Percentiles rank a stretch among this genome's conserved stretches.
Conservation (phyloP, 2,797 vertebrate species). For the Harpagifer antarcticus region DNA sequence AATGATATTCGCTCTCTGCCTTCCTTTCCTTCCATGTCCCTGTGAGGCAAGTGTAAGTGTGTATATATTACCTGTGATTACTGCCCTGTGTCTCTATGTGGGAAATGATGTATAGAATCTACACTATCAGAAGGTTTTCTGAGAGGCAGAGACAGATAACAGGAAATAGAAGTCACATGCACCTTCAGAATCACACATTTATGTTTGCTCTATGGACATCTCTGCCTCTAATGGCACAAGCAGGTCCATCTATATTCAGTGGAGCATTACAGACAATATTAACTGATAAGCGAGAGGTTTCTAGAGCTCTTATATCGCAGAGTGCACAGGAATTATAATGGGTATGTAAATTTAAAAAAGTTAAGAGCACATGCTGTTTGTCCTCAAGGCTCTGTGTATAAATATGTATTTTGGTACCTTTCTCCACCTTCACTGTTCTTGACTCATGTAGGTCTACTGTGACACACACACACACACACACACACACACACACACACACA, state of each 20-base stretch:
- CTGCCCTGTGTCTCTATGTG: background rate
- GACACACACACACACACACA: slow-evolving; percentile 30
- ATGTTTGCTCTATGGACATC: background rate
- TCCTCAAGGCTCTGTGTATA: slow-evolving; percentile 27
- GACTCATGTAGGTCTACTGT: slow-evolving; percentile 16
- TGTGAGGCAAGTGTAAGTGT: slow-evolving; percentile 29
- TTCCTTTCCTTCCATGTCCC: slow-evolving; percentile 17
- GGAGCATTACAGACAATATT: slow-evolving; percentile 28
- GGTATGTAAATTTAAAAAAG: slow-evolving; percentile 36
- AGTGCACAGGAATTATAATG: slow-evolving; percentile 40
- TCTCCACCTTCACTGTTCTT: slow-evolving; percentile 27
- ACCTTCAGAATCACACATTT: slow-evolving; percentile 24
- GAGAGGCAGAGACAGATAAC: slow-evolving; percentile 33
- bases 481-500: slow-evolving; percentile 26
- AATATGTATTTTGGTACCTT: slow-evolving; percentile 1
- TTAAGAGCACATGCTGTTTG: slow-evolving; percentile 32
- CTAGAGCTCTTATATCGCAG: slow-evolving; percentile 15
- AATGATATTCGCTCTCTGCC: slow-evolving; percentile 30
- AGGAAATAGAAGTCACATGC: slow-evolving; percentile 23
- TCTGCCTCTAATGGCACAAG: background rate
- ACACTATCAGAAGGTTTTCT: slow-evolving; percentile 38
- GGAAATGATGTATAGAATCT: slow-evolving; percentile 36
- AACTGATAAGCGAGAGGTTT: slow-evolving; percentile 18
- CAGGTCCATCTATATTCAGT: slow-evolving; percentile 26
- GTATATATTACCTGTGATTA: slow-evolving; percentile 44